Percentiles rank a stretch among this genome's conserved stretches.
Conservation (phyloP, 2,113 vertebrate genomes). For the Fukomys damarensis region DNA sequence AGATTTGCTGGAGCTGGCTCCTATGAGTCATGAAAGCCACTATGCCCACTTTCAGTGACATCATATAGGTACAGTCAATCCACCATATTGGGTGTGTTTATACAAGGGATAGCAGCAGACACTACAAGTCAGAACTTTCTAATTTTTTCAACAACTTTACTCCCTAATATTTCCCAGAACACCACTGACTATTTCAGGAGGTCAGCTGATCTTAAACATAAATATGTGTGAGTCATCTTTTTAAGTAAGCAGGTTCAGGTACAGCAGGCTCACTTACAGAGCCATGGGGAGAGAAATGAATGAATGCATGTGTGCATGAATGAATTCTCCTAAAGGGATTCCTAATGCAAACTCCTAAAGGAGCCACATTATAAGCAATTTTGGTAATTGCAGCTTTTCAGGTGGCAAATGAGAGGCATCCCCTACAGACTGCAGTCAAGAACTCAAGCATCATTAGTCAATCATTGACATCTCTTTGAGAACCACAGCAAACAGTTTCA, state of each 20-base stretch:
- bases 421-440: constrained; percentile 62
- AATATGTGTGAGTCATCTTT: not conserved
- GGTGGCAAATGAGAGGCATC: constrained; percentile 68
- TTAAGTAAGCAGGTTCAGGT: not conserved
- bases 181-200: not conserved
- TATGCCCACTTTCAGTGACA: not conserved
- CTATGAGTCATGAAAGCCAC: not conserved
- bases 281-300: not conserved
- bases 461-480: constrained; percentile 43
- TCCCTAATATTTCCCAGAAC: not conserved
- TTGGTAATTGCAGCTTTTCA: constrained; percentile 73
- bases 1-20: not conserved
- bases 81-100: not conserved
- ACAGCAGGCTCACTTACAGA: not conserved
- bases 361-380: constrained; percentile 70
- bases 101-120: not conserved
- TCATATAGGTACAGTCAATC: not conserved
- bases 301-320: not conserved
- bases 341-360: constrained; percentile 46
- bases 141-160: not conserved
- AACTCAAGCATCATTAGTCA: constrained; percentile 66
- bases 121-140: not conserved
- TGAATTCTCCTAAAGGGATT: constrained; percentile 46
- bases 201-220: not conserved
- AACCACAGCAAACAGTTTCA: constrained; percentile 55